A percentile compares a stretch with the other conserved stretches of the same genome.
Conservation (phyloP, 2,797 vertebrate genomes). For the Oreochromis mossambicus region DNA sequence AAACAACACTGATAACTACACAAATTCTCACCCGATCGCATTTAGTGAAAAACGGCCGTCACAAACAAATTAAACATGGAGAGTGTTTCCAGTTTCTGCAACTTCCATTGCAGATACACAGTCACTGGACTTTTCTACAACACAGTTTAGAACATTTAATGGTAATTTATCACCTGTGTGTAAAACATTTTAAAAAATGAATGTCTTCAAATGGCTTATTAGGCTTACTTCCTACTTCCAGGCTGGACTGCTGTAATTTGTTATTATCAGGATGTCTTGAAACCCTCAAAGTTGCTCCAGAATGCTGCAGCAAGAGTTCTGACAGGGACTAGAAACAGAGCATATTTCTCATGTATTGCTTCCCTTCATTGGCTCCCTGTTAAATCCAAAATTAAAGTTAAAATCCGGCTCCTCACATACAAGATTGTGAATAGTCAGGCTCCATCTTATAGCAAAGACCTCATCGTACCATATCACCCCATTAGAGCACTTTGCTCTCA, state of each 20-base stretch:
- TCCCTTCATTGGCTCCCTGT: no score
- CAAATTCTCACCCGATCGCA: not conserved
- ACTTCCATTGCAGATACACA: not conserved
- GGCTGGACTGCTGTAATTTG: not conserved
- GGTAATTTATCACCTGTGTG: not conserved
- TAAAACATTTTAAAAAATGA: not conserved
- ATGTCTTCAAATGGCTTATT: accelerated
- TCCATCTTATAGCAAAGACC: accelerated
- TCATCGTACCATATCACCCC: not conserved
- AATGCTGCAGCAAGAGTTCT: not conserved
- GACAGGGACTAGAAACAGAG: not conserved
- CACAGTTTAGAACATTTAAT: not conserved
- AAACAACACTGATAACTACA: not conserved
- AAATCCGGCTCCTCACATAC: not conserved
- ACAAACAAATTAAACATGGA: not conserved
- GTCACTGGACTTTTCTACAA: not conserved
- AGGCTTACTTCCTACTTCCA: not conserved
- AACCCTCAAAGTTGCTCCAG: not conserved
- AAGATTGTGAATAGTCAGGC: not conserved
- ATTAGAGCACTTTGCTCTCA: not conserved
- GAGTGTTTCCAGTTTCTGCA: not conserved
- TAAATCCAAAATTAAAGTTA: not conserved
- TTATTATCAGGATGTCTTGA: not conserved
- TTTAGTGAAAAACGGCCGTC: not conserved
- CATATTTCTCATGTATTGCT: not conserved